A percentile compares a stretch with the other conserved stretches of the same genome.
phyloP scores from a whole-genome alignment of 2,797 vertebrate genomes.

The Phyllotis vaccarum region DNA sequence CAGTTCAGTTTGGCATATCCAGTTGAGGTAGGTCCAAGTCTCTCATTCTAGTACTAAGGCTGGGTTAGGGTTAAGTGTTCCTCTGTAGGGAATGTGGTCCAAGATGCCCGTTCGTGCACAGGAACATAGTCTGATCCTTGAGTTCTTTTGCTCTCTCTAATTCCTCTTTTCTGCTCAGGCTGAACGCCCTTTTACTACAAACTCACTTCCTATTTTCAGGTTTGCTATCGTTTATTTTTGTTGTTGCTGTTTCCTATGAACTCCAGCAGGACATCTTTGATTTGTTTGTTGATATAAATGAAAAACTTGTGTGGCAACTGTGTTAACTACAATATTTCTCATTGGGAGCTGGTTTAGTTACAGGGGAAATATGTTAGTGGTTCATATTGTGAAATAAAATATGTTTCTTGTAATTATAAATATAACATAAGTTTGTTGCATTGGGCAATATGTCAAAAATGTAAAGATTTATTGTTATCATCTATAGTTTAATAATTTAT shows the following conservation, averaged over 20 bases:
- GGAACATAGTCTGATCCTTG: too few species aligned
- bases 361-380: not conserved
- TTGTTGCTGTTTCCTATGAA: not conserved
- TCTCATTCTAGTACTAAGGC: too few species aligned
- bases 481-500: not conserved
- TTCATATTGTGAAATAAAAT: not conserved
- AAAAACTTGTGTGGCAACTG: not conserved
- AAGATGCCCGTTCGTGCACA: too few species aligned
- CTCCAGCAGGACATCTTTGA: not conserved
- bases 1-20: too few species aligned
- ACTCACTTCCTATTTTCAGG: not conserved
- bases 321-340: not conserved
- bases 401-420: not conserved
- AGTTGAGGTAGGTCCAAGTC: too few species aligned
- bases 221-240: not conserved
- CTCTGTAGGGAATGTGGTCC: too few species aligned
- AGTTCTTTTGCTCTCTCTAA: not conserved
- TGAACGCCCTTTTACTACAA: not conserved
- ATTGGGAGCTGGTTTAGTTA: not conserved
- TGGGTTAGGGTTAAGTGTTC: too few species aligned
- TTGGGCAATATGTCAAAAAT: not conserved
- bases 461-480: not conserved
- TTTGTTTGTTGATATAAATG: constrained; percentile 12
- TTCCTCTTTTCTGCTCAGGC: not conserved
- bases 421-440: not conserved